Percentiles rank a stretch among this genome's conserved stretches.
Conservation (phyloP, 2,113 vertebrate genomes). For the Xenus cinereus region DNA sequence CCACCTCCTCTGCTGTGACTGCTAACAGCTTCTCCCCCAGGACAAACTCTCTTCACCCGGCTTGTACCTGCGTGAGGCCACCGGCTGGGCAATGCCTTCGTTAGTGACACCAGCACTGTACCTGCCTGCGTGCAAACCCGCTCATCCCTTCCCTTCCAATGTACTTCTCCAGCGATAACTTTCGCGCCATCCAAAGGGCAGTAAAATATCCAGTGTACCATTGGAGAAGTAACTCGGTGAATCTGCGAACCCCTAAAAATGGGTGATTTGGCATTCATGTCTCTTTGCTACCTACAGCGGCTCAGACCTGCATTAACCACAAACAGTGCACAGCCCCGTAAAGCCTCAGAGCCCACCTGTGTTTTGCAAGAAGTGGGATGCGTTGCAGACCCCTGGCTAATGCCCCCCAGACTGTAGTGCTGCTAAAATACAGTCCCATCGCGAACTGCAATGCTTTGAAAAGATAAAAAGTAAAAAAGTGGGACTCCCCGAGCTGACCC, state of each 20-base stretch:
- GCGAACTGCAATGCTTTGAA: background rate
- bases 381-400: fast-evolving
- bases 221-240: background rate
- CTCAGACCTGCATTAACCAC: background rate
- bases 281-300: background rate
- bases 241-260: background rate
- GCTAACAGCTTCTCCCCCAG: background rate
- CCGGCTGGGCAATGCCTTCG: fast-evolving
- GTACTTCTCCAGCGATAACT: background rate
- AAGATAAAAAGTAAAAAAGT: background rate
- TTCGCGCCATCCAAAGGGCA: background rate
- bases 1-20: background rate
- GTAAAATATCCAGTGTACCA: background rate
- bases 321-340: background rate
- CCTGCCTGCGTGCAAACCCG: background rate
- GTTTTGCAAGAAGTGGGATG: background rate
- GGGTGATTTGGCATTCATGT: background rate
- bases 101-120: background rate
- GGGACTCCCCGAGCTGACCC: background rate
- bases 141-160: background rate
- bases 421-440: background rate
- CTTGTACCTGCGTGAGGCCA: background rate
- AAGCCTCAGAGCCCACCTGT: background rate
- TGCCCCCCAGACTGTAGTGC: background rate
- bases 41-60: background rate